A percentile compares a stretch with the other conserved stretches of the same genome.
Evolutionary conservation across 1,140 invertebrate genomes (phyloP).

Genomic region (Rhizoglyphus robini): DNA sequence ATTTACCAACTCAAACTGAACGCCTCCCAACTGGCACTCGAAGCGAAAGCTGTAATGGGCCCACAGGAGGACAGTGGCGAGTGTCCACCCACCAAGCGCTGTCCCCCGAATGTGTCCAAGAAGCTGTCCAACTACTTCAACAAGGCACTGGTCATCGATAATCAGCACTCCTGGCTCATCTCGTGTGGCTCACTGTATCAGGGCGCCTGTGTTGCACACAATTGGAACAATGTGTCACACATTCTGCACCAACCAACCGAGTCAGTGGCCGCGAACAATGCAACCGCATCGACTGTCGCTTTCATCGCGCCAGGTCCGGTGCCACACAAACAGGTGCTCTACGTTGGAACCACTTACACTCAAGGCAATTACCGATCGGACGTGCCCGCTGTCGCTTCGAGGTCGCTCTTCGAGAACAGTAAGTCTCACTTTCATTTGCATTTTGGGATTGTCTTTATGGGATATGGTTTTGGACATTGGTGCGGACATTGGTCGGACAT

Average conservation of each 20-base stretch:
- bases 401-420: slow-evolving; percentile 68
- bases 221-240: slow-evolving; percentile 73
- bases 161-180: slow-evolving; percentile 75
- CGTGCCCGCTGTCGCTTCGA: slow-evolving; percentile 81
- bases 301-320: slow-evolving; percentile 90
- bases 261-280: slow-evolving; percentile 88
- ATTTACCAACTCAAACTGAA: slow-evolving; percentile 59
- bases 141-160: slow-evolving; percentile 89
- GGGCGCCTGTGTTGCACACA: slow-evolving; percentile 74
- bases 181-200: slow-evolving; percentile 76
- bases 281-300: slow-evolving; percentile 80
- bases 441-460: background rate
- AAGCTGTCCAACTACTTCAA: slow-evolving; percentile 74
- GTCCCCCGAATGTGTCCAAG: slow-evolving; percentile 43
- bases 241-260: slow-evolving; percentile 59
- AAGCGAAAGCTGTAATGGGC: slow-evolving; percentile 65
- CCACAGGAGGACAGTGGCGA: slow-evolving; percentile 74
- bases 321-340: slow-evolving; percentile 65
- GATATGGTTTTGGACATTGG: too few relatives aligned
- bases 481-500: too few relatives aligned
- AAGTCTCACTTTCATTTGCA: slow-evolving; percentile 2
- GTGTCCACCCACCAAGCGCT: slow-evolving; percentile 56
- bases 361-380: slow-evolving; percentile 79
- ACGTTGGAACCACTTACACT: slow-evolving; percentile 87
- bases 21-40: slow-evolving; percentile 49